phyloP scores from a whole-genome alignment of 2,888 invertebrate species.

The Lepas anatifera region DNA sequence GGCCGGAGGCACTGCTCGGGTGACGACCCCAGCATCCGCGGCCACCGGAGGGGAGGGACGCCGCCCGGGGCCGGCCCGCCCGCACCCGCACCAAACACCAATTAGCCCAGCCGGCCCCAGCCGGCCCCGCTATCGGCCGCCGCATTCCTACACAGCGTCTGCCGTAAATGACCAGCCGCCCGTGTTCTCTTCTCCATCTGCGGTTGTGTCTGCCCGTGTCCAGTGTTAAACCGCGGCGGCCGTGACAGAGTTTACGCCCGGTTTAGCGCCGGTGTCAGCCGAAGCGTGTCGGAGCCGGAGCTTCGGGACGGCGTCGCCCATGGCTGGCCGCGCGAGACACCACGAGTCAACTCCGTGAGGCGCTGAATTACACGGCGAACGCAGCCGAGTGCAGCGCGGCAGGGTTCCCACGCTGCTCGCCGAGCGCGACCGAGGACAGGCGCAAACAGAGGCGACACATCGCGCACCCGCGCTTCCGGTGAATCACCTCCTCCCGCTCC shows the following conservation, averaged over 20 bases:
- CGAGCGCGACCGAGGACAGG: neutral
- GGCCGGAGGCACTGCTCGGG: too few species aligned
- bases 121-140: neutral
- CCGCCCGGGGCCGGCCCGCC: too few species aligned
- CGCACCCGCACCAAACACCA: too few species aligned
- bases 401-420: neutral
- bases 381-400: neutral
- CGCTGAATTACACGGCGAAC: neutral
- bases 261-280: neutral
- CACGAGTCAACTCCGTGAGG: neutral
- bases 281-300: neutral
- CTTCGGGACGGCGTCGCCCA: neutral
- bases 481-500: neutral
- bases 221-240: neutral
- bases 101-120: too few species aligned
- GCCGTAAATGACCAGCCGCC: neutral
- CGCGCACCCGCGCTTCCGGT: neutral
- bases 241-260: neutral
- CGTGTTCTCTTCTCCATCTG: too few species aligned
- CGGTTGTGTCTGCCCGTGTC: neutral
- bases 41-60: too few species aligned
- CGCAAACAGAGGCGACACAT: neutral
- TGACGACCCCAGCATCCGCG: too few species aligned
- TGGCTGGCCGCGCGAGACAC: neutral
- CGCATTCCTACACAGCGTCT: neutral